phyloP scores from a whole-genome alignment of 2,113 vertebrate genomes.

The Lutjanus erythropterus region DNA sequence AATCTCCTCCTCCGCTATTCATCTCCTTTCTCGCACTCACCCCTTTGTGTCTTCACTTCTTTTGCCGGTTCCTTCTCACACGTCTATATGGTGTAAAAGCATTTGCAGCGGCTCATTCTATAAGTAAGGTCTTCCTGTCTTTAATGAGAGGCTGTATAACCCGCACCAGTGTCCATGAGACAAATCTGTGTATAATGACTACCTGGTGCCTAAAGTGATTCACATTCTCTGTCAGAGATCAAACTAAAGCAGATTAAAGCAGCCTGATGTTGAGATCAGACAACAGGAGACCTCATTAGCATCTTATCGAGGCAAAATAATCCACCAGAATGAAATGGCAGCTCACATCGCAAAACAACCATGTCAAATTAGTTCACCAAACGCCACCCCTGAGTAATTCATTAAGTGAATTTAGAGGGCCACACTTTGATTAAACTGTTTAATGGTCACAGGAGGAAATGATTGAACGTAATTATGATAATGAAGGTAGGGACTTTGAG shows the following conservation, averaged over 20 bases:
- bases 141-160: neutral
- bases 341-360: slow-evolving; percentile 17
- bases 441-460: slow-evolving; percentile 38
- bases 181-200: neutral
- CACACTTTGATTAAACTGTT: slow-evolving; percentile 41
- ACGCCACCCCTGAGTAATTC: slow-evolving; percentile 31
- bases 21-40: neutral
- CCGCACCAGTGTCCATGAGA: neutral
- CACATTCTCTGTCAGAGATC: neutral
- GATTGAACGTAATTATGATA: slow-evolving; percentile 33
- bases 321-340: slow-evolving; percentile 20
- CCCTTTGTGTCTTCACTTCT: neutral
- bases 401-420: slow-evolving; percentile 27
- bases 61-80: neutral
- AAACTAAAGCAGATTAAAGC: slow-evolving; percentile 23
- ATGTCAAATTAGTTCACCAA: slow-evolving; percentile 42
- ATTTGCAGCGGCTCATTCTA: neutral
- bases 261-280: slow-evolving; percentile 7
- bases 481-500: neutral
- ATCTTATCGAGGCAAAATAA: slow-evolving; percentile 24
- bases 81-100: neutral
- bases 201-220: neutral
- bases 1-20: neutral
- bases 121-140: no score
- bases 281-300: slow-evolving; percentile 26